phyloP scores from a whole-genome alignment of 2,888 invertebrate species.

The Caenorhabditis afra region DNA sequence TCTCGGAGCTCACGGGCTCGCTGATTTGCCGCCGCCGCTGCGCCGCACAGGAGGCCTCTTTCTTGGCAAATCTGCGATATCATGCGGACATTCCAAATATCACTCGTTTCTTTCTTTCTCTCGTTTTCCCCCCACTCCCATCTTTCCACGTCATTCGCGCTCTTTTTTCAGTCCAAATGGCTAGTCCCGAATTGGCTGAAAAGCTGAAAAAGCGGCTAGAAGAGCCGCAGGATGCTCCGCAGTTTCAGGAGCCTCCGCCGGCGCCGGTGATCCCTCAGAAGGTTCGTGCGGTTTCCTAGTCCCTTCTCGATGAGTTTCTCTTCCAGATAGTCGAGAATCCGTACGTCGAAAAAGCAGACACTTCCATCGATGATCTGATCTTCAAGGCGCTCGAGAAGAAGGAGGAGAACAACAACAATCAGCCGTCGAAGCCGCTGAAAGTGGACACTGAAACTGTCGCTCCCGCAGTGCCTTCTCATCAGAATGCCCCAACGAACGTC shows the following conservation, averaged over 20 bases:
- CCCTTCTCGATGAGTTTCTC: background rate
- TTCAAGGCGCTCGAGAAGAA: slow-evolving; percentile 63
- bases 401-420: slow-evolving; percentile 65
- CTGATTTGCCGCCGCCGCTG: slow-evolving; percentile 19
- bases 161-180: slow-evolving; percentile 22
- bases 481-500: slow-evolving; percentile 15
- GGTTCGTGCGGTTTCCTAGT: slow-evolving; percentile 12
- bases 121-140: background rate
- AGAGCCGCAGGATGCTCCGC: slow-evolving; percentile 3
- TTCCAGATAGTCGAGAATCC: slow-evolving; percentile 65
- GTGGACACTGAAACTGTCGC: slow-evolving; percentile 18
- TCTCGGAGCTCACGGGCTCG: slow-evolving; percentile 14
- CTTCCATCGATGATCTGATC: slow-evolving; percentile 70
- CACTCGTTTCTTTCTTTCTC: slow-evolving; percentile 25
- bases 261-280: slow-evolving; percentile 61
- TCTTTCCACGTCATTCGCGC: background rate
- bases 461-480: slow-evolving; percentile 29
- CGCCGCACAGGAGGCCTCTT: too few relatives aligned
- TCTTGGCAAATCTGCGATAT: slow-evolving; percentile 28
- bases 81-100: slow-evolving; percentile 29
- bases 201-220: slow-evolving; percentile 62
- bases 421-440: slow-evolving; percentile 20
- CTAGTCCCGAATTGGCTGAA: slow-evolving; percentile 63
- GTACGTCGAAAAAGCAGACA: slow-evolving; percentile 53
- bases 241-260: slow-evolving; percentile 44